Evolutionary conservation across 2,888 invertebrate genomes (phyloP).

Genomic region (Rapana venosa): DNA sequence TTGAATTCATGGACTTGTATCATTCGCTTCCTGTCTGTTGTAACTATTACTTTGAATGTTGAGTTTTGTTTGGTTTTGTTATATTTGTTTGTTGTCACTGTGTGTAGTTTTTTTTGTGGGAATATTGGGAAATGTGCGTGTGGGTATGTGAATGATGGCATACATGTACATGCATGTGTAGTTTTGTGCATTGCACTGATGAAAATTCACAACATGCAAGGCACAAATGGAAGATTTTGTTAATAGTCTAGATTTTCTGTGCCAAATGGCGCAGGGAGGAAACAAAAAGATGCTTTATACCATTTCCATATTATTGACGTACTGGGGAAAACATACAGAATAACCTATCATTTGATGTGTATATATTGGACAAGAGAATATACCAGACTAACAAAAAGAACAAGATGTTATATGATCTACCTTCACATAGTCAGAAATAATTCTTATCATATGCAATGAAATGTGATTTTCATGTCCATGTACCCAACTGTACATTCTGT

Average conservation of each 20-base stretch:
- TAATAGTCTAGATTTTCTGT: not conserved
- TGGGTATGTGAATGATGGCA: conserved; percentile 7
- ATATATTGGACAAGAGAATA: conserved; percentile 37
- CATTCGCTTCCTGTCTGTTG: too few relatives aligned
- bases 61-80: too few relatives aligned
- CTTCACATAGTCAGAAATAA: conserved; percentile 32
- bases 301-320: not conserved
- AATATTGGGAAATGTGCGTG: conserved; percentile 4
- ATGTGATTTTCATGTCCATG: conserved; percentile 5
- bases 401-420: conserved; percentile 8
- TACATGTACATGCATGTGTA: not conserved
- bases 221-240: not conserved
- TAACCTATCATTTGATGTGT: conserved; percentile 14
- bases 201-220: not conserved
- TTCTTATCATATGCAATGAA: conserved; percentile 20
- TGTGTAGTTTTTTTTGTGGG: not conserved
- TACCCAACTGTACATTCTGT: not conserved
- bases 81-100: too few relatives aligned
- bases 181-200: not conserved
- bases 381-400: conserved; percentile 6
- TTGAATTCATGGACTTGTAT: too few relatives aligned
- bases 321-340: not conserved
- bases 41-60: too few relatives aligned
- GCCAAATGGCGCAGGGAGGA: not conserved
- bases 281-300: conserved; percentile 9